Evolutionary conservation across 2,888 invertebrate species (phyloP), one percentile per base, ranked within the genome.

Genomic region (Flabesymbios commensalis): DNA sequence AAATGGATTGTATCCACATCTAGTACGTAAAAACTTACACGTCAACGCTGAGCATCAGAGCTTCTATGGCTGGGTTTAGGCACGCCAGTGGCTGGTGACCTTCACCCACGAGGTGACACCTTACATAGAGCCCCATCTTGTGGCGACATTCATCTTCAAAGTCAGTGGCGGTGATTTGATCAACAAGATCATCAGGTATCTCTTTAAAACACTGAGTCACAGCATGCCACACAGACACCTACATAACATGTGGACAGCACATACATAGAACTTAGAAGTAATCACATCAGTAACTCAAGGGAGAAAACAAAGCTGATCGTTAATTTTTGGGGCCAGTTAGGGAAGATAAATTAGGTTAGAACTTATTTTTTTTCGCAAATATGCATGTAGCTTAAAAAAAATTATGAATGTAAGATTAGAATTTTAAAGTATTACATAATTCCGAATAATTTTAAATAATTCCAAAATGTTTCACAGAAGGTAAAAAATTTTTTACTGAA

Each of bases 1-100:
- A n/a, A n/a, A n/a, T n/a, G n/a, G 31, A 7, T 26, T 39, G n/a
- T 43, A 32, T 17, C 14, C 26, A 36, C 24, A 53, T 2, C n/a
- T n/a, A 10, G 14, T 29, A 17, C n/a, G n/a, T 14, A 51, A 10
- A 29, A 28, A 51, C 51, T 31, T n/a, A 48, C 36, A 58, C 32
- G 26, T 52, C 5, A 17, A 22, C 22, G 39, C 19, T 22, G 39
- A 19, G 52, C 41, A n/a, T 57, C 42, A 42, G 31, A 22, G 57
- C 71, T 69, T 79, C 78, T 7, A 79, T 71, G 67, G 73, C 75
- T 31, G 73, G 70, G 61, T 79, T 79, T 3, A 79, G 69, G 31
- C 78, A 61, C 22, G 75, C 66, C 2, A 78, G 65, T 2, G 78
- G 77, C 61, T 79, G 79, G 32, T 63, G 66, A 26, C 77, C 78